Evolutionary conservation across 2,888 invertebrate genomes (phyloP), one percentile per base, ranked within the genome.

Genomic region (Hirtodrosophila duncani): DNA sequence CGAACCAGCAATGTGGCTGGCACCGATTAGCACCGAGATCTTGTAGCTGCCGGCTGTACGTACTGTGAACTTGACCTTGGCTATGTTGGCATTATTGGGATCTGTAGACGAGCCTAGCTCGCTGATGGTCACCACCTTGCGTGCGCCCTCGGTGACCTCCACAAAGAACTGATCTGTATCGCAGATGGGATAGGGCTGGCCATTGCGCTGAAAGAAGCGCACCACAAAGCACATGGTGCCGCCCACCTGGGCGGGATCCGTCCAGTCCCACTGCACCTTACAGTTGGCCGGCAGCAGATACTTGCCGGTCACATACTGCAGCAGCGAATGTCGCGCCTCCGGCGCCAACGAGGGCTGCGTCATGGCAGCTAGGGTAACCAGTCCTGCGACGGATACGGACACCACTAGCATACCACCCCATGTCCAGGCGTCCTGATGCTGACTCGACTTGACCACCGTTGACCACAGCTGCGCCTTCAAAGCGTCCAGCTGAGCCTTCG

Each of bases 321-420:
- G 89, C 74, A 96, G 89, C 26, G 95, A 94, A 86, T 94, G 94
- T 83, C 95, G 94, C 45, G 95, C 95, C 88, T 95, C 94, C n/a
- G 95, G 94, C 41, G 94, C 94, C 70, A 96, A 88, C 3, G 95
- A 93, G 18, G 95, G 95, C 86, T 95, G 95, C 68, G 95, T 95
- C 93, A 95, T 95, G 79, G 95, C 95, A 49, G 95, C 95, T 81
- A 95, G 89, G 49, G 95, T 95, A 81, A 95, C 95, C 87, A 95
- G 89, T 77, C 95, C 95, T 72, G 95, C 95, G 71, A 95, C 94
- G 37, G 94, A 94, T 72, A 95, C 93, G 13, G 95, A 95, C 61
- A 96, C 95, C 69, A 96, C 93, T 88, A 96, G 88, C 95, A 96
- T 95, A 39, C 95, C 95, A 91, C 94, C 94, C 93, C 94, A 94